phyloP scores from a whole-genome alignment of 2,797 vertebrate species.

The Coluber constrictor region DNA sequence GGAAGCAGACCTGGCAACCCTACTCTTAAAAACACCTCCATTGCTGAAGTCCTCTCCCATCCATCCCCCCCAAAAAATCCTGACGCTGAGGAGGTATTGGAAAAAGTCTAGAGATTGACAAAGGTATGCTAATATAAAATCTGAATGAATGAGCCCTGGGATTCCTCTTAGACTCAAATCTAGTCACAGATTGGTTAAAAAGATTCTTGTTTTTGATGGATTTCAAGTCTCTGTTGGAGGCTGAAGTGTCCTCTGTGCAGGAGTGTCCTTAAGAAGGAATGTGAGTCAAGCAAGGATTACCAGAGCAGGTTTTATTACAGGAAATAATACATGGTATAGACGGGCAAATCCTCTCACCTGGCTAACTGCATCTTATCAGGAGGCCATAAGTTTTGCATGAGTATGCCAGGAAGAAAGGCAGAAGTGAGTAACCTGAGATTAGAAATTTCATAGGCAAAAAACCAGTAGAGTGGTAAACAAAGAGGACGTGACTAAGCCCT shows the following conservation, averaged over 20 bases:
- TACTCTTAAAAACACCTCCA: not conserved
- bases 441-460: not conserved
- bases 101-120: not conserved
- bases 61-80: not conserved
- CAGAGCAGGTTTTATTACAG: not conserved
- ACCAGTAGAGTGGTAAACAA: not conserved
- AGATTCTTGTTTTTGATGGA: not conserved
- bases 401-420: not conserved
- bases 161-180: not conserved
- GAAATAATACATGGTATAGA: not conserved
- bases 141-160: not conserved
- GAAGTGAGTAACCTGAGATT: not conserved
- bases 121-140: not conserved
- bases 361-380: not conserved
- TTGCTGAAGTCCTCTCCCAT: not conserved
- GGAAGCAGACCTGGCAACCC: too few relatives aligned
- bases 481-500: not conserved
- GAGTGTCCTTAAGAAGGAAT: not conserved
- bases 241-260: not conserved
- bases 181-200: not conserved
- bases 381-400: not conserved
- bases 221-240: not conserved
- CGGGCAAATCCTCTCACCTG: not conserved
- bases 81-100: not conserved
- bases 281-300: not conserved